These are phyloP conservation scores for Pygoscelis adeliae DNA, from an alignment of 2,113 vertebrate species.

Conservation along the genomic window DNA sequence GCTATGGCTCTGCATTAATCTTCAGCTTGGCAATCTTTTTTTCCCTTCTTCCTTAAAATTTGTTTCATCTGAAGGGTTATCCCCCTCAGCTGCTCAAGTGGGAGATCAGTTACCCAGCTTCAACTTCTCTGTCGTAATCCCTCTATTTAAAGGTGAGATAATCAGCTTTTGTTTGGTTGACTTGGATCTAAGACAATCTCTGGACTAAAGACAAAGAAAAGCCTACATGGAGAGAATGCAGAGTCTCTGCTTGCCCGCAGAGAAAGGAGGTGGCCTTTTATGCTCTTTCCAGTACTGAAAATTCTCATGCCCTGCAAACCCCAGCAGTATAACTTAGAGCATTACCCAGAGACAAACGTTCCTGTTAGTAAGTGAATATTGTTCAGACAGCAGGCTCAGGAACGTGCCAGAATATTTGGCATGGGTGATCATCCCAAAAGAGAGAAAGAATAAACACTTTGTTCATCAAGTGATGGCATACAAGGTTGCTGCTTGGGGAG, in stretches of 20 bases:
- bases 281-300: slow-evolving; percentile 51
- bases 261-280: slow-evolving; percentile 50
- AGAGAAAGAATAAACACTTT: slow-evolving; percentile 43
- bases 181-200: slow-evolving; percentile 75
- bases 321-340: slow-evolving; percentile 17
- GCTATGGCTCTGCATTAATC: not conserved
- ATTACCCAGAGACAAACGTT: slow-evolving; percentile 61
- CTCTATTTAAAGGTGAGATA: slow-evolving; percentile 76
- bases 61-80: slow-evolving; percentile 1
- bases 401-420: slow-evolving; percentile 39
- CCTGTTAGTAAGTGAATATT: slow-evolving; percentile 40
- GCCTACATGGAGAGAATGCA: slow-evolving; percentile 26
- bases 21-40: not conserved
- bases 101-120: not conserved
- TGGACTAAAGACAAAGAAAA: slow-evolving; percentile 59
- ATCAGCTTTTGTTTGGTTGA: slow-evolving; percentile 69
- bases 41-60: not conserved
- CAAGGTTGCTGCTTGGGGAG: not conserved
- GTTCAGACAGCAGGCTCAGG: slow-evolving; percentile 26
- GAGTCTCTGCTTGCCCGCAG: slow-evolving; percentile 6
- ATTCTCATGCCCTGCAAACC: slow-evolving; percentile 76
- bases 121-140: slow-evolving; percentile 45
- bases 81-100: not conserved
- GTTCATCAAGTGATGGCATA: not conserved
- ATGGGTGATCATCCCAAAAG: not conserved